Evolutionary conservation across 2,888 invertebrate species (phyloP).

Genomic region (Halocaridina rubra): DNA sequence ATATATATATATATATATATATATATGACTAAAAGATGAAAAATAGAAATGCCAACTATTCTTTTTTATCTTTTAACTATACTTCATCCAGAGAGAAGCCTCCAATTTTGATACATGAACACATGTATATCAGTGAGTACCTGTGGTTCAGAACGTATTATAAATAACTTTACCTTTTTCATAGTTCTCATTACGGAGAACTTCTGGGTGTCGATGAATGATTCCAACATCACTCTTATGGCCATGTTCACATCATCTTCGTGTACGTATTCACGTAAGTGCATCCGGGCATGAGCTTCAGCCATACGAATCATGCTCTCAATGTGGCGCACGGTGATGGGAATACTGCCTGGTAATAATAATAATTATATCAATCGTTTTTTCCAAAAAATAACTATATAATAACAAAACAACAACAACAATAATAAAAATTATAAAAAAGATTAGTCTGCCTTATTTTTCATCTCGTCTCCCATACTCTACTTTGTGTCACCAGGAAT

Average conservation of each 20-base stretch:
- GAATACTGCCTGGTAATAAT: constrained; percentile 92
- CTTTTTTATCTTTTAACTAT: neutral
- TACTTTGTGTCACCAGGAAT: no score
- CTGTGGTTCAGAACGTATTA: no score
- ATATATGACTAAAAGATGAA: no score
- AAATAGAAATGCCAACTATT: neutral
- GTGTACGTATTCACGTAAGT: constrained; percentile 87
- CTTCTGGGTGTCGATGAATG: constrained; percentile 98
- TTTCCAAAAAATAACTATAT: no score
- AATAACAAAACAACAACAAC: no score
- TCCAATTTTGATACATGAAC: neutral
- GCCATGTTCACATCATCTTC: constrained; percentile 98
- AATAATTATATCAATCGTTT: no score
- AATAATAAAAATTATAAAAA: no score
- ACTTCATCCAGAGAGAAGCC: neutral
- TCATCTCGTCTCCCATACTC: no score
- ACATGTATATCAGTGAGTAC: no score
- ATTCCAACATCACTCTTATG: constrained; percentile 95
- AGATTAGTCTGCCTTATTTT: no score
- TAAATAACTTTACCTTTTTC: constrained; percentile 78
- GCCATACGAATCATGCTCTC: constrained; percentile 98
- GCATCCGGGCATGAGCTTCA: constrained; percentile 96
- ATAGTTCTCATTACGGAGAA: constrained; percentile 97
- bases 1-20: no score
- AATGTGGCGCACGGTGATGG: constrained; percentile 97